Base-by-base conservation (phyloP, 2,888 invertebrate genomes). In the Pristionchus fissidentatus region DNA sequence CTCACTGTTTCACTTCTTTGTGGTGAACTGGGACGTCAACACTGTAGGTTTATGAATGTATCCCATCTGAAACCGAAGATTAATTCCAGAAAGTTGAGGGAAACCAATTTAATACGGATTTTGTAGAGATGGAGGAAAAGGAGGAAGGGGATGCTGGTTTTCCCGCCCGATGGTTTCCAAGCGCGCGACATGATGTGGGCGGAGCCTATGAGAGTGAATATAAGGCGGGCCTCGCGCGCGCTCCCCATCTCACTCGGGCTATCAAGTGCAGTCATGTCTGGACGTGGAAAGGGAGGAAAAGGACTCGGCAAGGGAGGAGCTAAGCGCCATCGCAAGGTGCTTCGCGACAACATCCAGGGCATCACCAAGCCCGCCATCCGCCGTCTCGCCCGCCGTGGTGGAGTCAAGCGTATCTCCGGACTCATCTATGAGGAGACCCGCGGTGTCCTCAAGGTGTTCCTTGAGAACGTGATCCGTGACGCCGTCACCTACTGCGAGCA, bases 401-500 rank as follows among this genome's bases (percentile, higher is more conserved):
- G 93, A 88, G 94, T 91, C 84, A 91, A 91, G 88, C 89, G 91
- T 83, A 91, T 91, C 86, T 90, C 90, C 78, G 91, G 91, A 79
- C 89, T 91, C 84, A 87, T 89, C 87, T 88, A 88, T 84, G 87
- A 88, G 84, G 88, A 88, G 84, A 88, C 88, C 77, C 87, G 88
- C 38, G 89, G 89, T 75, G 89, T 89, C 66, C 88, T 89, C 60
- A 89, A 73, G 73, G 73, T 73, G 19, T 73, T 73, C 73, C 73
- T 73, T 13, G 73, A 73, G 41, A 73, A 73, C 41, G 73, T 73
- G 8, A 95, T 96, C 88, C 94, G 95, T 52, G 95, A 96, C 91
- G 95, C 96, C 10, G 95, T 96, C 77, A 96, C 95, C 4, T 96
- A 96, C 93, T 96, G 96, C 0, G 96, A 96, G 91, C 96, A 96